Percentiles rank a stretch among this genome's conserved stretches.
Conservation (phyloP, 1,140 invertebrate species). For the Leptinotarsa undecemlineata region DNA sequence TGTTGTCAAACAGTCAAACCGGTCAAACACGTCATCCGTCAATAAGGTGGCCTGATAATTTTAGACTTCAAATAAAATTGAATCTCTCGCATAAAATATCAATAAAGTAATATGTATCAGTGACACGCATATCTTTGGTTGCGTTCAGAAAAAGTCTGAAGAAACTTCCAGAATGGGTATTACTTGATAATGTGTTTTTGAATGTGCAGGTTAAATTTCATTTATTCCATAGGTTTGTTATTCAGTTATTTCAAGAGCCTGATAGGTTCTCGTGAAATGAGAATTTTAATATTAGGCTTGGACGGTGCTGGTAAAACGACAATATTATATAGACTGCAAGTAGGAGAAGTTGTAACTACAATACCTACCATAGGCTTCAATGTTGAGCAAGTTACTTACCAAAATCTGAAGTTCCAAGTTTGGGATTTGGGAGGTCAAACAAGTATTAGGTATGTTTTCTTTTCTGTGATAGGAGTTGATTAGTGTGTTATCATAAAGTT, state of each 20-base stretch:
- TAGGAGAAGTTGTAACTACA: slow-evolving; percentile 99
- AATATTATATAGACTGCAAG: slow-evolving; percentile 97
- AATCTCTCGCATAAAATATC: neutral
- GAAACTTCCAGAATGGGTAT: slow-evolving; percentile 9
- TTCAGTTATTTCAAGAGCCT: slow-evolving; percentile 94
- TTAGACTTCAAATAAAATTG: neutral
- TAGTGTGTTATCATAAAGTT: no score
- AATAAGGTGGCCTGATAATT: neutral
- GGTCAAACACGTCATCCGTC: neutral
- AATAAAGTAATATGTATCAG: neutral
- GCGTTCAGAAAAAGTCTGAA: neutral
- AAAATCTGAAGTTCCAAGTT: slow-evolving; percentile 95
- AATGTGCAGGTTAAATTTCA: slow-evolving; percentile 17
- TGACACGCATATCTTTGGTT: neutral
- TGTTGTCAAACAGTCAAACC: neutral
- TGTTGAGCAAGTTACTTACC: slow-evolving; percentile 95
- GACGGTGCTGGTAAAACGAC: slow-evolving; percentile 99
- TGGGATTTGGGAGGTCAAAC: slow-evolving; percentile 99
- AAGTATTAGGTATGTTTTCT: slow-evolving; percentile 67
- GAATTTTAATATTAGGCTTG: slow-evolving; percentile 96
- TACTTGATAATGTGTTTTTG: neutral
- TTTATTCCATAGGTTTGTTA: slow-evolving; percentile 77
- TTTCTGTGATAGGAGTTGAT: no score
- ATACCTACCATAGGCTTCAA: slow-evolving; percentile 99
- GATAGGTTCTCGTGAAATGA: slow-evolving; percentile 92